Evolutionary conservation across 1,140 invertebrate species (phyloP), one percentile per base, ranked within the genome.

Genomic region (Drosophila hydei): DNA sequence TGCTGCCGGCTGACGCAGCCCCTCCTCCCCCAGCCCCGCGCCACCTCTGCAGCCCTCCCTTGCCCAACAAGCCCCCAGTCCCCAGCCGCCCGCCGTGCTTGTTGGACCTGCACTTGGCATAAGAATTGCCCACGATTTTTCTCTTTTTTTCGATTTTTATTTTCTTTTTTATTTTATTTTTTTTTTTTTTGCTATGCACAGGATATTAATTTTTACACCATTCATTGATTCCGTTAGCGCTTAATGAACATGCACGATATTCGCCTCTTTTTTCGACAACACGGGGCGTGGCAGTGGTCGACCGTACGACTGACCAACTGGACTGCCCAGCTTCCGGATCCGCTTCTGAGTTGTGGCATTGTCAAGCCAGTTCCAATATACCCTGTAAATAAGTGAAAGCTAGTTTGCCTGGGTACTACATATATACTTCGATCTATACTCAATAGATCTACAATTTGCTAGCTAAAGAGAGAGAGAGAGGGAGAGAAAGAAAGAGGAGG

Each of bases 151-250:
- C 55, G 8, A 21, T n/a, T 62, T 71, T 55, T 1, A 25, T 40
- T 43, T 33, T 23, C 52, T 14, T 23, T 12, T 23, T 27, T 16
- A 30, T 21, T 43, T 43, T 56, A 1, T 30, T 52, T 23, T 40
- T 42, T 33, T 56, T 60, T 12, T 45, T 27, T 63, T 61, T 21
- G 54, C 47, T 70, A 18, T 38, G 40, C 61, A 61, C 89, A 90
- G 89, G 89, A 90, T 90, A 90, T 90, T 90, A 90, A 90, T 90
- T 90, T 90, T 90, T 90, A 90, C 89, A 90, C 80, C 89, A 90
- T 90, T 90, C 89, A 90, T 90, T 90, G 89, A 79, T 87, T 90
- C 77, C 72, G 83, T 76, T 76, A 70, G 83, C 72, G 63, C 70
- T 59, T 88, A 87, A 87, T 87, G 83, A 87, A 87, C 67, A 83